phyloP scores from a whole-genome alignment of 2,888 invertebrate genomes.

The Monoplex corrugatus region DNA sequence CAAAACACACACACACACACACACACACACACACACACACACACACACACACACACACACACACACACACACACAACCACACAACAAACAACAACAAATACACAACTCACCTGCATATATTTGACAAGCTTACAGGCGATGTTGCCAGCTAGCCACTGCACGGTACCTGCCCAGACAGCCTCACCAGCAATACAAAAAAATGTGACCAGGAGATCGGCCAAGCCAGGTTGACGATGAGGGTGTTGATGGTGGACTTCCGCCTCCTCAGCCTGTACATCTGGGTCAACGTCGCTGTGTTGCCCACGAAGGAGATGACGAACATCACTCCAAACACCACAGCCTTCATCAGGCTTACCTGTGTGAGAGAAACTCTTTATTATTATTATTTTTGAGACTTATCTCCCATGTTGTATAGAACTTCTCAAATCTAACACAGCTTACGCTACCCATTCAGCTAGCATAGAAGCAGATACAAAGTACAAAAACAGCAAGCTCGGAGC shows the following conservation, averaged over 20 bases:
- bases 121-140: constrained; percentile 90
- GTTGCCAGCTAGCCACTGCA: constrained; percentile 91
- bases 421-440: no score
- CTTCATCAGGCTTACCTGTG: constrained; percentile 85
- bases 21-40: constrained; percentile 19
- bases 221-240: constrained; percentile 90
- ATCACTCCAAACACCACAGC: constrained; percentile 87
- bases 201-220: constrained; percentile 91
- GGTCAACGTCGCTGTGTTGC: constrained; percentile 89
- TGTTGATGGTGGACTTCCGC: constrained; percentile 84
- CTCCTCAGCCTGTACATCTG: constrained; percentile 86
- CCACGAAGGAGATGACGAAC: constrained; percentile 88
- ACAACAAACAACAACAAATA: not conserved
- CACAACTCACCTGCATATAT: constrained; percentile 85
- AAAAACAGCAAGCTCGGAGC: no score
- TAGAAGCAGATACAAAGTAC: not conserved
- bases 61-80: not conserved
- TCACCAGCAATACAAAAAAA: constrained; percentile 91
- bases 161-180: constrained; percentile 90
- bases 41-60: constrained; percentile 22
- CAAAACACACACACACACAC: not conserved
- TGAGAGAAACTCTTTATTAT: no score
- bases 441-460: not conserved
- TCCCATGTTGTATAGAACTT: not conserved
- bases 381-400: not conserved